Evolutionary conservation across 2,888 invertebrate species (phyloP), one percentile per base, ranked within the genome.

Genomic region (Troides aeacus): DNA sequence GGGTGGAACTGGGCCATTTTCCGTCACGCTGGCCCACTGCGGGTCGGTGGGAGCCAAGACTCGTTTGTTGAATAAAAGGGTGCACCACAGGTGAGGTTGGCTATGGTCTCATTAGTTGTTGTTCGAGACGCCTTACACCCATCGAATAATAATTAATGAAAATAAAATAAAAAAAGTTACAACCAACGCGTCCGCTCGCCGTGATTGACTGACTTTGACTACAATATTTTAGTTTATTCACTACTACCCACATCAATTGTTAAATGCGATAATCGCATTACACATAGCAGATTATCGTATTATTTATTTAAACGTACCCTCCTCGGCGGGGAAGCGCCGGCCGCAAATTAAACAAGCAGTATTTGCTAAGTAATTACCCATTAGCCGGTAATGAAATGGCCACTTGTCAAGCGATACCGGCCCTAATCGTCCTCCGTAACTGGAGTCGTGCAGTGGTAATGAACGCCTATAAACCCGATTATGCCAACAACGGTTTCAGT

Each of bases 321-420:
- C 17, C 24, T 62, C 65, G 69, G 69, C 69, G 46, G 21, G 62
- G 24, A 58, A 57, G 61, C 30, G 30, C 10, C 58, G 18, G 21
- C 17, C 64, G 62, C 46, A 62, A 69, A 65, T 65, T 69, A 69
- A 65, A 57, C 57, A 39, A 57, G 62, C 65, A 61, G 42, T 69
- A 65, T 69, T 57, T 30, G 62, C 69, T 39, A 69, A 69, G 69
- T 69, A 69, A 69, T 69, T 36, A 65, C 69, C 69, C 69, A 69
- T 69, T 69, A 62, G 42, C 57, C 65, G 42, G 69, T 69, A 69
- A 69, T 69, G 64, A 65, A 69, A 69, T 61, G 65, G 42, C 69
- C 69, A 69, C 65, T 69, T 69, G 65, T 69, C 69, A 69, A 65
- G 62, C 62, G 65, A 69, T 69, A 65, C 61, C 58, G 65, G 57